These are phyloP conservation scores for Hydraecia micacea DNA, from an alignment of 2,888 invertebrate genomes.

Conservation along the genomic window DNA sequence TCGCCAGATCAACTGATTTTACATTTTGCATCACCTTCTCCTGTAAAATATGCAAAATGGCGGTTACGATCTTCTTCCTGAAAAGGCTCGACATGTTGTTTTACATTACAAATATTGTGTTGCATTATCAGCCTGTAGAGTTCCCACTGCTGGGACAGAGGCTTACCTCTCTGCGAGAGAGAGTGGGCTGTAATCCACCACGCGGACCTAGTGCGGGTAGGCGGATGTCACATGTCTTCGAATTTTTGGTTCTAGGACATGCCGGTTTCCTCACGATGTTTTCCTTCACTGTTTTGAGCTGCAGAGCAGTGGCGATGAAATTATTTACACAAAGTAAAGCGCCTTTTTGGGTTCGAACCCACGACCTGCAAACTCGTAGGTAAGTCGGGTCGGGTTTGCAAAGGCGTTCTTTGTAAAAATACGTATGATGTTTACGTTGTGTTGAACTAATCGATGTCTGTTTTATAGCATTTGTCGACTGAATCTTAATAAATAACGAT, in stretches of 20 bases:
- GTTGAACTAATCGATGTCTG: not conserved
- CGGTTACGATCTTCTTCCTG: no score
- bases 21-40: no score
- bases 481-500: slow-evolving; percentile 4
- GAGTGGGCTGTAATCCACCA: no score
- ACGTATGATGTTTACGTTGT: not conserved
- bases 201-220: no score
- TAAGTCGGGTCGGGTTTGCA: not conserved
- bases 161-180: no score
- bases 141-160: not conserved
- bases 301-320: not conserved
- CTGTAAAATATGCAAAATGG: no score
- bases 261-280: not conserved
- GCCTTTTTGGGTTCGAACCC: no score
- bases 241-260: not conserved
- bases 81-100: no score
- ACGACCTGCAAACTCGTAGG: not conserved
- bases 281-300: no score
- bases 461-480: not conserved
- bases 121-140: no score
- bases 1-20: no score
- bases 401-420: not conserved
- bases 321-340: no score
- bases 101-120: not conserved
- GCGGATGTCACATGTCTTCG: not conserved